A percentile compares a stretch with the other conserved stretches of the same genome.
These are phyloP conservation scores for Drosophila subobscura DNA, from an alignment of 1,140 invertebrate species.

Conservation along the genomic window DNA sequence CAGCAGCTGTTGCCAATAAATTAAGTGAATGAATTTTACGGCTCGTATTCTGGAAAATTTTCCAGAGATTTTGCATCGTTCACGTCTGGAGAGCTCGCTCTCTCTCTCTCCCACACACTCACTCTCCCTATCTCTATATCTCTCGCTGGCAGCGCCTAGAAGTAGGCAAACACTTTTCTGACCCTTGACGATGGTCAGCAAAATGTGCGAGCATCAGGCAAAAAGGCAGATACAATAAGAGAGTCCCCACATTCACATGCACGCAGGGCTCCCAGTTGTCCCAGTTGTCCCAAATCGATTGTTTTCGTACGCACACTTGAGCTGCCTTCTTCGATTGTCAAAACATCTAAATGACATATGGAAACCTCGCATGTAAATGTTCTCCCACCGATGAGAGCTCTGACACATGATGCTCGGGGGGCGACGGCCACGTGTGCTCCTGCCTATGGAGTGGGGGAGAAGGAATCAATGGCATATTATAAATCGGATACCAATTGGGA, in stretches of 20 bases:
- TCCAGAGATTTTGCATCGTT: too few species aligned
- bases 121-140: too few species aligned
- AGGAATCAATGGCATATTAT: conserved; percentile 32
- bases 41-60: background rate
- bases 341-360: conserved; percentile 47
- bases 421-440: background rate
- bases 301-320: conserved; percentile 26
- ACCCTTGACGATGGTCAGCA: conserved; percentile 13
- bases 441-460: too few species aligned
- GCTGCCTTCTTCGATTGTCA: conserved; percentile 31
- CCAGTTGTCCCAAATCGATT: conserved; percentile 7
- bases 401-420: background rate
- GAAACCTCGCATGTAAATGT: conserved; percentile 46
- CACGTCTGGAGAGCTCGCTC: too few species aligned
- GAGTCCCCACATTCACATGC: too few species aligned
- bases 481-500: conserved; percentile 24
- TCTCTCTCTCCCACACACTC: too few species aligned
- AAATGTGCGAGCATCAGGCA: background rate
- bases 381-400: conserved; percentile 23
- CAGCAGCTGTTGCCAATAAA: conserved; percentile 34
- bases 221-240: too few species aligned
- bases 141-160: background rate
- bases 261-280: conserved; percentile 35
- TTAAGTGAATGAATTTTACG: conserved; percentile 2
- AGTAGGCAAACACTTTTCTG: conserved; percentile 6